A percentile compares a stretch with the other conserved stretches of the same genome.
phyloP scores from a whole-genome alignment of 2,888 invertebrate species.

The Acleris cristana region DNA sequence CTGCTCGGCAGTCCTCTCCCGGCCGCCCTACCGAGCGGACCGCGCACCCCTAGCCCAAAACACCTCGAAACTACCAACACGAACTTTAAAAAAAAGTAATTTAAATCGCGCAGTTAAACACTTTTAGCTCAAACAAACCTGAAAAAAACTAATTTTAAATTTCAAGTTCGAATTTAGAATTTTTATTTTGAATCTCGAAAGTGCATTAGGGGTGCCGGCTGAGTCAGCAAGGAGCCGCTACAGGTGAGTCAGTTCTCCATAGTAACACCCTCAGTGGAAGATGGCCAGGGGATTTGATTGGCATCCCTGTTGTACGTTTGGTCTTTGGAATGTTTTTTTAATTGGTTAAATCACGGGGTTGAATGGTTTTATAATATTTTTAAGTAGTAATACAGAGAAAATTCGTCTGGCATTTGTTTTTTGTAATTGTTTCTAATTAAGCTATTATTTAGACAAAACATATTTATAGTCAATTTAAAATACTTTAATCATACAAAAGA shows the following conservation, averaged over 20 bases:
- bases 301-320: constrained; percentile 16
- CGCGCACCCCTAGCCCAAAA: constrained; percentile 70
- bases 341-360: not conserved
- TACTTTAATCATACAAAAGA: no score
- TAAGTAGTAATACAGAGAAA: not conserved
- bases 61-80: constrained; percentile 38
- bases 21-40: constrained; percentile 73
- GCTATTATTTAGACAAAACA: no score
- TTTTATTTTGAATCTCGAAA: constrained; percentile 45
- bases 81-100: constrained; percentile 43
- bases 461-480: no score
- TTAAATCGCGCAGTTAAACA: constrained; percentile 25
- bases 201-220: constrained; percentile 69
- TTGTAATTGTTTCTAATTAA: no score
- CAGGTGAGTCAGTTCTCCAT: constrained; percentile 79
- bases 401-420: no score
- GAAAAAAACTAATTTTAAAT: not conserved
- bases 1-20: constrained; percentile 71
- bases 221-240: constrained; percentile 72
- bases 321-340: not conserved
- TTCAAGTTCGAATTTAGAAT: constrained; percentile 33
- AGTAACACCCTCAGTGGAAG: constrained; percentile 71
- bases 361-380: no score
- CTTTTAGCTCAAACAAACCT: constrained; percentile 23
- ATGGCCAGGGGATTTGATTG: constrained; percentile 19